Evolutionary conservation across 2,113 vertebrate species (phyloP).

Genomic region (Riparia riparia): DNA sequence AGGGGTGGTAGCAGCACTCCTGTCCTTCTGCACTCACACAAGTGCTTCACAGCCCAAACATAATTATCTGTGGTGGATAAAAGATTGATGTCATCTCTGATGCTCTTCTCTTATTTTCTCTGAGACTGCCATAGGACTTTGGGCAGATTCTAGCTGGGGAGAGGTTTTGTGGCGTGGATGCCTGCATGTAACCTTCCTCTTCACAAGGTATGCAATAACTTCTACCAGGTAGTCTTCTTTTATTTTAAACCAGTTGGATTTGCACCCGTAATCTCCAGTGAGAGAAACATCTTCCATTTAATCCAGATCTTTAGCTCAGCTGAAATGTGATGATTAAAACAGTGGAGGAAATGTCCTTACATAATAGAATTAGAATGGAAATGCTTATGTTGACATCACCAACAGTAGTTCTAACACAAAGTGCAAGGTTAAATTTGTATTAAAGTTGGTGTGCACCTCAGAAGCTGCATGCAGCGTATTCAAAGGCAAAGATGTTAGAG

Average conservation of each 20-base stretch:
- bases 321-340: neutral
- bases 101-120: neutral
- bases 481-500: neutral
- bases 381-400: neutral
- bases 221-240: neutral
- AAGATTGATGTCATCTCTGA: neutral
- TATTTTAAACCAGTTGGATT: neutral
- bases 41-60: neutral
- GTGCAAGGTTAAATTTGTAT: neutral
- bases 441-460: neutral
- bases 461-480: neutral
- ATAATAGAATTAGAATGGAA: neutral
- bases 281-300: neutral
- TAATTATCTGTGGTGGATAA: neutral
- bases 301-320: neutral
- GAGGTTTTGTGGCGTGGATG: neutral
- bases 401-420: neutral
- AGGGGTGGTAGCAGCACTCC: neutral
- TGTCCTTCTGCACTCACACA: rapidly evolving
- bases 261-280: neutral
- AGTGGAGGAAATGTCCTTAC: neutral
- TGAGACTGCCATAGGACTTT: neutral
- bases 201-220: neutral
- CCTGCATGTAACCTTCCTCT: neutral
- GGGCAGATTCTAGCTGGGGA: neutral